Conservation (phyloP, 2,888 invertebrate species). For the Nudaria mundana region DNA sequence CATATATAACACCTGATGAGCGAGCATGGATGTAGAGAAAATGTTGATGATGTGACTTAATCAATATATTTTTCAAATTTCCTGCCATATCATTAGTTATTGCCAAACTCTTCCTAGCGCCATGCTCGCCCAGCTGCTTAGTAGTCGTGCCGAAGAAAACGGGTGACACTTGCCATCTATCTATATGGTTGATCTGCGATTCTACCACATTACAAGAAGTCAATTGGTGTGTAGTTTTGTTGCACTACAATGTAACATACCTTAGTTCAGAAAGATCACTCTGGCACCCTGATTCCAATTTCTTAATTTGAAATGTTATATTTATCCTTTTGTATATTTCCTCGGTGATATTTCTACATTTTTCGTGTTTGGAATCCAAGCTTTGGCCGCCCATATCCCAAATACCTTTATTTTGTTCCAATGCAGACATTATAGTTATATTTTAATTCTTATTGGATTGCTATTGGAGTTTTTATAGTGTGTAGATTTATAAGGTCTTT, state of each 20-base stretch:
- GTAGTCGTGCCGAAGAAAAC: too few species aligned
- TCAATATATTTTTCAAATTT: too few species aligned
- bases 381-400: conserved; percentile 54
- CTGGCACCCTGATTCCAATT: conserved; percentile 52
- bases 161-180: too few species aligned
- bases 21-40: too few species aligned
- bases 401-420: conserved; percentile 48
- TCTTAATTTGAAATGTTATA: conserved; percentile 74
- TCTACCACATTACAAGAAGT: too few species aligned
- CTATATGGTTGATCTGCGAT: too few species aligned
- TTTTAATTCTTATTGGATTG: conserved; percentile 51
- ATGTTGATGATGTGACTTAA: too few species aligned
- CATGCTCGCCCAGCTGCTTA: too few species aligned
- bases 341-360: conserved; percentile 72
- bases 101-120: too few species aligned
- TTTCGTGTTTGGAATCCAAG: conserved; percentile 64
- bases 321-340: conserved; percentile 76
- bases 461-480: conserved; percentile 35
- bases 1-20: too few species aligned
- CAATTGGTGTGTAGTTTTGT: too few species aligned
- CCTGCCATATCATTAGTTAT: too few species aligned
- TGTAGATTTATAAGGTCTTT: conserved; percentile 34
- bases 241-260: conserved; percentile 38
- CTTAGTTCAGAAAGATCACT: conserved; percentile 66
- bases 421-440: conserved; percentile 53